These are phyloP conservation scores for Dryocosmus kuriphilus DNA, from an alignment of 2,888 invertebrate species.

Conservation along the genomic window DNA sequence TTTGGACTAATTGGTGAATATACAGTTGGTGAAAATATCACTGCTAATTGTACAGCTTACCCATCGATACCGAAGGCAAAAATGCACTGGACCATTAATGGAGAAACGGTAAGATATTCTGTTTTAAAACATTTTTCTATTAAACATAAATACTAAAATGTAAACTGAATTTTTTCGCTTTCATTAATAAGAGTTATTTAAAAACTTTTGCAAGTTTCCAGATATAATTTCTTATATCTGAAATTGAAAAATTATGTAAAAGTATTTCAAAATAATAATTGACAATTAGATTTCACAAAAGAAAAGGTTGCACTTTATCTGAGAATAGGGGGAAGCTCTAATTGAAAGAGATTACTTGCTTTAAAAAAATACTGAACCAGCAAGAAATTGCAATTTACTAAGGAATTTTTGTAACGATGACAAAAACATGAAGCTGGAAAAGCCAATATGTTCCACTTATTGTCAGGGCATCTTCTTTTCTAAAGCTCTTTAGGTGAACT, in stretches of 20 bases:
- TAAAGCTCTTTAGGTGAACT: constrained; percentile 16
- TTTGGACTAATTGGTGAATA: constrained; percentile 77
- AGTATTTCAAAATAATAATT: too few species aligned
- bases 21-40: constrained; percentile 77
- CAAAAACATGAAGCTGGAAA: neutral
- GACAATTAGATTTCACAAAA: too few species aligned
- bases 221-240: too few species aligned
- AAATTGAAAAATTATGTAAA: too few species aligned
- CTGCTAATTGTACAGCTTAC: constrained; percentile 78
- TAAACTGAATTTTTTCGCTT: too few species aligned
- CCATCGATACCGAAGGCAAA: constrained; percentile 78
- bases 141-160: too few species aligned
- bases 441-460: constrained; percentile 12
- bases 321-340: too few species aligned
- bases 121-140: neutral
- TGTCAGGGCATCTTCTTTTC: neutral
- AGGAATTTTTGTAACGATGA: neutral
- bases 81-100: constrained; percentile 79
- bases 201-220: too few species aligned
- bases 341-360: too few species aligned
- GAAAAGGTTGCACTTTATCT: too few species aligned
- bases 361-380: too few species aligned
- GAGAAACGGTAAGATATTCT: constrained; percentile 74
- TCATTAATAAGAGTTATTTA: too few species aligned
- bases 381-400: neutral